Conservation (phyloP, 2,113 vertebrate genomes). For the Oryzias curvinotus region DNA sequence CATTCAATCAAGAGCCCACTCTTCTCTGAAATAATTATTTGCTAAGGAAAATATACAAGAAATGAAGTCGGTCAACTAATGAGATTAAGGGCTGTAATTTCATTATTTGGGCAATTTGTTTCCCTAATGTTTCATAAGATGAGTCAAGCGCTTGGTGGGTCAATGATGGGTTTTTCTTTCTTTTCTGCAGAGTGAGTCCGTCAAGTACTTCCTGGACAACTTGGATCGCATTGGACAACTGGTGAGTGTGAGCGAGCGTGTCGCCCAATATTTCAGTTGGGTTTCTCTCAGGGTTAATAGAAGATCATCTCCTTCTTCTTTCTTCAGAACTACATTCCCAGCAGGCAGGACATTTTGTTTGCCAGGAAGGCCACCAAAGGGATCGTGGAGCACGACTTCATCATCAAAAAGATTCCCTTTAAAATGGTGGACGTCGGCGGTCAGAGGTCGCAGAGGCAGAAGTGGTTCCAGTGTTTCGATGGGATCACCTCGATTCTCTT, state of each 20-base stretch:
- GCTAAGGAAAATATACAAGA: conserved; percentile 17
- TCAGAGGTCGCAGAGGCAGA: conserved; percentile 94
- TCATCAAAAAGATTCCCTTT: conserved; percentile 98
- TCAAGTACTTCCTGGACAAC: conserved; percentile 98
- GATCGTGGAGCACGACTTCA: conserved; percentile 95
- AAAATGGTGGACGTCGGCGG: conserved; percentile 98
- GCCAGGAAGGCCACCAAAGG: conserved; percentile 96
- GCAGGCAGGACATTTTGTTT: conserved; percentile 93
- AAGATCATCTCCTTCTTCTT: not conserved
- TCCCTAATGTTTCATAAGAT: conserved; percentile 14
- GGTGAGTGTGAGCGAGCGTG: conserved; percentile 79
- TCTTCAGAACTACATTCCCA: conserved; percentile 89
- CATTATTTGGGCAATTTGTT: conserved; percentile 20
- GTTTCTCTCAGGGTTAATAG: not conserved
- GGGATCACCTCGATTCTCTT: conserved; percentile 97
- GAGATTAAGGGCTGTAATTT: conserved; percentile 3
- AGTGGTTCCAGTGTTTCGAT: conserved; percentile 99
- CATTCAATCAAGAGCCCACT: conserved; percentile 33
- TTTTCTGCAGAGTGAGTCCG: conserved; percentile 87
- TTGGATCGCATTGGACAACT: conserved; percentile 94
- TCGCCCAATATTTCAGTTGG: not conserved
- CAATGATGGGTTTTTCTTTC: conserved; percentile 22
- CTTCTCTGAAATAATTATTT: conserved; percentile 12
- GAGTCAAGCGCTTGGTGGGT: conserved; percentile 1
- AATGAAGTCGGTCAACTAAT: conserved; percentile 18